Percentiles rank a stretch among this genome's conserved stretches.
Evolutionary conservation across 2,113 vertebrate genomes (phyloP).

Genomic region (Sylvia atricapilla): DNA sequence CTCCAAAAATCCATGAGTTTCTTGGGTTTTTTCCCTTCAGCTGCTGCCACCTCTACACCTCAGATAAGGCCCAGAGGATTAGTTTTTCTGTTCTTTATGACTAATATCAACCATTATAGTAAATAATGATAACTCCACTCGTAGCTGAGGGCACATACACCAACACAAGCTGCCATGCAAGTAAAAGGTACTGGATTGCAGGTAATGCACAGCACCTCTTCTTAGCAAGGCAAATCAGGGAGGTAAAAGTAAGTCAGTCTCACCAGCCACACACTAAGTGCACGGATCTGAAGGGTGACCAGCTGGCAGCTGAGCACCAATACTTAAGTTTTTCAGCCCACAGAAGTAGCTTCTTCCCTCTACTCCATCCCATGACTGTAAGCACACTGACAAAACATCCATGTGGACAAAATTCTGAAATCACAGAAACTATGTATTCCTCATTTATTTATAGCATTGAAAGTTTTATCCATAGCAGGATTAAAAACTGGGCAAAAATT

Average conservation of each 20-base stretch:
- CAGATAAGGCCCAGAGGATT: background rate
- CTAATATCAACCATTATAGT: background rate
- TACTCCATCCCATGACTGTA: rapidly evolving
- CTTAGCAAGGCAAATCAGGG: background rate
- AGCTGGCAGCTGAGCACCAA: background rate
- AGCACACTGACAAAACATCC: background rate
- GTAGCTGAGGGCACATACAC: background rate
- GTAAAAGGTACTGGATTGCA: background rate
- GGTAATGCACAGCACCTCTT: background rate
- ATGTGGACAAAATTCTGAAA: background rate
- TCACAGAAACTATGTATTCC: background rate
- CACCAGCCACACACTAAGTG: rapidly evolving
- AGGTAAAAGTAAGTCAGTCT: background rate
- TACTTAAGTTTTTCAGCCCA: background rate
- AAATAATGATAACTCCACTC: background rate
- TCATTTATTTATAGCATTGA: background rate
- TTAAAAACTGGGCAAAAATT: background rate
- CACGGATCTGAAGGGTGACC: background rate
- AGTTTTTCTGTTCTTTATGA: background rate
- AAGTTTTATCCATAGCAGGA: background rate
- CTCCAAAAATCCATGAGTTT: background rate
- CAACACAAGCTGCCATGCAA: background rate
- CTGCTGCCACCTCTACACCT: background rate
- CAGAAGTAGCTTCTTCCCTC: background rate
- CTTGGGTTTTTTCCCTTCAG: background rate